Conservation (phyloP, 1,140 invertebrate genomes). For the Papilio aristodemus region DNA sequence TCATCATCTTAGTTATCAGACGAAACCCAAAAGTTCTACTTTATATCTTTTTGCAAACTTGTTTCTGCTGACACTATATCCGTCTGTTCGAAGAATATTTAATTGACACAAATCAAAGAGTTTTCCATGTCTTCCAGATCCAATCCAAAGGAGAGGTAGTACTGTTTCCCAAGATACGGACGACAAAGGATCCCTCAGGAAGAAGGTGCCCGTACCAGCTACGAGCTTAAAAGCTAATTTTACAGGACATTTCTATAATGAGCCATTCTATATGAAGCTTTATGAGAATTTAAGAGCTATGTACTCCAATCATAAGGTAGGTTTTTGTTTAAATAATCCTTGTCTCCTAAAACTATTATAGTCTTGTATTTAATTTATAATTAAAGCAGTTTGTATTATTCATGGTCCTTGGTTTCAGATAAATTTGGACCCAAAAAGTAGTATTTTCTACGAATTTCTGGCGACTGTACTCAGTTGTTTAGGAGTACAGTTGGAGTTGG, state of each 20-base stretch:
- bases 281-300: conserved; percentile 88
- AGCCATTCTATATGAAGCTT: conserved; percentile 89
- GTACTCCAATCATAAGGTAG: conserved; percentile 89
- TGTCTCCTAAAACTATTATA: too few species aligned
- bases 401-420: too few species aligned
- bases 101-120: too few species aligned
- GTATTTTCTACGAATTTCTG: conserved; percentile 88
- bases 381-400: too few species aligned
- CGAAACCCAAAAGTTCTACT: too few species aligned
- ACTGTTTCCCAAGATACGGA: conserved; percentile 47
- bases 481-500: conserved; percentile 88
- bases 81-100: too few species aligned
- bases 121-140: conserved; percentile 49
- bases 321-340: conserved; percentile 31
- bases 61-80: too few species aligned
- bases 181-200: conserved; percentile 61
- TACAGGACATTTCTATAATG: conserved; percentile 84
- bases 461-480: conserved; percentile 84
- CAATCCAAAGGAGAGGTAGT: conserved; percentile 51
- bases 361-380: conserved; percentile 31
- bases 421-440: conserved; percentile 86
- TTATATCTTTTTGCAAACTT: too few species aligned
- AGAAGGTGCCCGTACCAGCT: conserved; percentile 52
- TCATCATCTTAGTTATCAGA: too few species aligned
- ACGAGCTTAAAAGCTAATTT: conserved; percentile 67